Conservation (phyloP, 2,888 invertebrate genomes). For the Tachina lurida region DNA sequence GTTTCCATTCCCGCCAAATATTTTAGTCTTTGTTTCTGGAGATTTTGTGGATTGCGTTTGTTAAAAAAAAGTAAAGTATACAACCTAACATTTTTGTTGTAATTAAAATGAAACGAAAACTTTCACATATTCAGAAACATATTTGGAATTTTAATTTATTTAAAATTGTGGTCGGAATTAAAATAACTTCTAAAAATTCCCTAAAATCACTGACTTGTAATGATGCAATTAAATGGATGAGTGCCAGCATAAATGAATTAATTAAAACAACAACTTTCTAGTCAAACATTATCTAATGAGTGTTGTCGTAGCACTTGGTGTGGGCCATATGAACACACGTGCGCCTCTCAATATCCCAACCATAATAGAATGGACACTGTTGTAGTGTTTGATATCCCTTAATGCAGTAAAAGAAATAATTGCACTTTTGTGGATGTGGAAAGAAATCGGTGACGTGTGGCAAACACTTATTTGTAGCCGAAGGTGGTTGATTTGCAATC, state of each 20-base stretch:
- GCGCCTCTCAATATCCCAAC: conserved; percentile 80
- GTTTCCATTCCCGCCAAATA: too few species aligned
- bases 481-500: conserved; percentile 49
- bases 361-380: conserved; percentile 81
- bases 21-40: too few species aligned
- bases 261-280: background rate
- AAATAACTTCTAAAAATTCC: background rate
- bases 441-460: conserved; percentile 79
- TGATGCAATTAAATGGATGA: background rate
- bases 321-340: conserved; percentile 78
- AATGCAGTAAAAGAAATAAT: conserved; percentile 81
- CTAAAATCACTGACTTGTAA: background rate
- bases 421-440: conserved; percentile 81
- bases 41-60: too few species aligned
- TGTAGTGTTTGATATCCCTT: conserved; percentile 81
- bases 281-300: conserved; percentile 39
- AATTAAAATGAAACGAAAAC: background rate
- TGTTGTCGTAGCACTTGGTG: conserved; percentile 76
- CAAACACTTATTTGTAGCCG: conserved; percentile 75
- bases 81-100: background rate
- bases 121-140: background rate
- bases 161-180: background rate
- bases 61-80: too few species aligned
- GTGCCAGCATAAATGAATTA: background rate
- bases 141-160: background rate